Evolutionary conservation across 2,113 vertebrate species (phyloP).

Genomic region (Amblyopsis rosae): DNA sequence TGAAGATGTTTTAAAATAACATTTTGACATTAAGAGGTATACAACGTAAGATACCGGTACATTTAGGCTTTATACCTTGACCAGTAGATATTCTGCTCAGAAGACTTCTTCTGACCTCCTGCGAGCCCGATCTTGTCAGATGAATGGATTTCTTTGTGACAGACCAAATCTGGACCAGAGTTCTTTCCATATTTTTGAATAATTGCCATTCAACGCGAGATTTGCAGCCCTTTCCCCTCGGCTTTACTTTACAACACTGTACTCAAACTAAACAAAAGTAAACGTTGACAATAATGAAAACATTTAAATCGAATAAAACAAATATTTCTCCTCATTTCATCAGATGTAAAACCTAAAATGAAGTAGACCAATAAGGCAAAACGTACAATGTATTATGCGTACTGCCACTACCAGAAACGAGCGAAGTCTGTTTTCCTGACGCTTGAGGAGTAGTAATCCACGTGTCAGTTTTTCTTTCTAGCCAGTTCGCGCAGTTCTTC

Average conservation of each 20-base stretch:
- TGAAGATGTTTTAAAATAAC: neutral
- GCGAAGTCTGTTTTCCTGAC: slow-evolving; percentile 52
- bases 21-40: too few relatives aligned
- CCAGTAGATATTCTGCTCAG: slow-evolving; percentile 72
- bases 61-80: slow-evolving; percentile 64
- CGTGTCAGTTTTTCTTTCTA: slow-evolving; percentile 76
- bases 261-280: slow-evolving; percentile 26
- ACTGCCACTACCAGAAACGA: slow-evolving; percentile 5
- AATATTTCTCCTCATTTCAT: slow-evolving; percentile 6
- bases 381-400: too few relatives aligned
- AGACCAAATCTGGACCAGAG: slow-evolving; percentile 72
- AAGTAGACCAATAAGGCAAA: neutral
- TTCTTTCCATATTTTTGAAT: slow-evolving; percentile 83
- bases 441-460: slow-evolving; percentile 72
- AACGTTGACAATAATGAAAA: neutral
- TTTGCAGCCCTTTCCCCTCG: slow-evolving; percentile 27
- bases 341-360: neutral
- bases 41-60: too few relatives aligned
- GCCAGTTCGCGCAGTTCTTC: slow-evolving; percentile 63
- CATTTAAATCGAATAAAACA: neutral
- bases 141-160: slow-evolving; percentile 69
- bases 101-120: slow-evolving; percentile 75
- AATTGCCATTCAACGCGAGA: slow-evolving; percentile 81
- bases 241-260: slow-evolving; percentile 25
- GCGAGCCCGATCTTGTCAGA: slow-evolving; percentile 60